phyloP scores from a whole-genome alignment of 2,888 invertebrate genomes.

The Stenotaenia linearis region DNA sequence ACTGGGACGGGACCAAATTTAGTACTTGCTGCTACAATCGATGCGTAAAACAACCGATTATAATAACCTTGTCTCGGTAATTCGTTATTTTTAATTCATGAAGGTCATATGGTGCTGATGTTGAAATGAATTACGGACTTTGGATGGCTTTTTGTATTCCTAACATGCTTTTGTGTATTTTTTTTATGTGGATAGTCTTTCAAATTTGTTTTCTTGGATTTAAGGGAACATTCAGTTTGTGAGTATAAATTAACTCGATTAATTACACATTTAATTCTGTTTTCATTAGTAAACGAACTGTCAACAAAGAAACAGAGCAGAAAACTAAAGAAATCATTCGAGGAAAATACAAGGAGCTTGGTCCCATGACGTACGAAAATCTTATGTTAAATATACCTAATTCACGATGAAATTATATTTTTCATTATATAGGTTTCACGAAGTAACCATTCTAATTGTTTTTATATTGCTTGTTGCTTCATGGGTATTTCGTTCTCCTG shows the following conservation, averaged over 20 bases:
- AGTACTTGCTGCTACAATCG: conserved; percentile 45
- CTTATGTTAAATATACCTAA: neutral
- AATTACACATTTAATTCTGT: neutral
- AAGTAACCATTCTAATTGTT: neutral
- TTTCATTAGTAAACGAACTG: neutral
- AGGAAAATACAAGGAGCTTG: neutral
- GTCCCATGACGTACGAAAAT: neutral
- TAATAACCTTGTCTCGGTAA: neutral
- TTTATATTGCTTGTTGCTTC: neutral
- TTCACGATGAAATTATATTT: neutral
- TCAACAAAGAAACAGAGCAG: neutral
- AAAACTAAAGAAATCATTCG: neutral
- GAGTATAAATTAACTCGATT: neutral
- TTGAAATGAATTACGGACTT: neutral
- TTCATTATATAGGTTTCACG: neutral
- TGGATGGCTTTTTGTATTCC: conserved; percentile 37
- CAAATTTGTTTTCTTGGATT: conserved; percentile 19
- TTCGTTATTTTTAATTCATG: neutral
- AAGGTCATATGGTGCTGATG: neutral
- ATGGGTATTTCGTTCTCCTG: neutral
- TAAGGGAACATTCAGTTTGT: neutral
- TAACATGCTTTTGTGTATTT: conserved; percentile 32
- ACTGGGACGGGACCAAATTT: conserved; percentile 48
- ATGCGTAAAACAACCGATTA: conserved; percentile 39
- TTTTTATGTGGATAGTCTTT: conserved; percentile 34